phyloP scores from a whole-genome alignment of 1,140 invertebrate species.

The Anastatus disparis region DNA sequence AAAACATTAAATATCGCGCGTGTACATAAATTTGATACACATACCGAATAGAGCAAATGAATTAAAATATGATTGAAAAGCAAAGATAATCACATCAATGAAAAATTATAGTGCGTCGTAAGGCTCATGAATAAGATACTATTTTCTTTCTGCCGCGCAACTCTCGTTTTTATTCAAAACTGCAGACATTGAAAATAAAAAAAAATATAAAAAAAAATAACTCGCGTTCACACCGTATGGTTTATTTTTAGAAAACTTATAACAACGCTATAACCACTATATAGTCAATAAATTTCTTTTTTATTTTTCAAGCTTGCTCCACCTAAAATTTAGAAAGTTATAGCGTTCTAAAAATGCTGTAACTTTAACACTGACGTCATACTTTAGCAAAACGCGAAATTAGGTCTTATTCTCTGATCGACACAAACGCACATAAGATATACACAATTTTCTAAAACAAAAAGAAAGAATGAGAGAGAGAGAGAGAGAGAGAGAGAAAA shows the following conservation, averaged over 20 bases:
- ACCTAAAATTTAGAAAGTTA: conserved; percentile 33
- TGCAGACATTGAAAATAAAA: not conserved
- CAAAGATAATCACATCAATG: too few species aligned
- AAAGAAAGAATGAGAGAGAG: not conserved
- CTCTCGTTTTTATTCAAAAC: not conserved
- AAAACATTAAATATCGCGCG: too few species aligned
- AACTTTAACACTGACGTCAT: conserved; percentile 9
- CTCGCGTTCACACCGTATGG: not conserved
- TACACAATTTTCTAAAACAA: not conserved
- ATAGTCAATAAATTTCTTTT: conserved; percentile 5
- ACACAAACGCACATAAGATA: not conserved
- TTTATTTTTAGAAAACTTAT: conserved; percentile 1
- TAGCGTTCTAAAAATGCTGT: not conserved
- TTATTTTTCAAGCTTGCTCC: not conserved
- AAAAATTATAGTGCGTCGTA: not conserved
- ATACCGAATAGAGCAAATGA: too few species aligned
- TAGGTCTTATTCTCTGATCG: not conserved
- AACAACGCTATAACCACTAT: not conserved
- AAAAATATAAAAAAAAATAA: too few species aligned
- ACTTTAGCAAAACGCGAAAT: not conserved
- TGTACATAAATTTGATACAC: too few species aligned
- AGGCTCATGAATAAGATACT: not conserved
- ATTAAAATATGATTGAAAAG: too few species aligned
- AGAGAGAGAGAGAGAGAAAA: not conserved
- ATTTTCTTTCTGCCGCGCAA: not conserved